phyloP scores from a whole-genome alignment of 2,888 invertebrate genomes.

The Plagodis dolabraria region DNA sequence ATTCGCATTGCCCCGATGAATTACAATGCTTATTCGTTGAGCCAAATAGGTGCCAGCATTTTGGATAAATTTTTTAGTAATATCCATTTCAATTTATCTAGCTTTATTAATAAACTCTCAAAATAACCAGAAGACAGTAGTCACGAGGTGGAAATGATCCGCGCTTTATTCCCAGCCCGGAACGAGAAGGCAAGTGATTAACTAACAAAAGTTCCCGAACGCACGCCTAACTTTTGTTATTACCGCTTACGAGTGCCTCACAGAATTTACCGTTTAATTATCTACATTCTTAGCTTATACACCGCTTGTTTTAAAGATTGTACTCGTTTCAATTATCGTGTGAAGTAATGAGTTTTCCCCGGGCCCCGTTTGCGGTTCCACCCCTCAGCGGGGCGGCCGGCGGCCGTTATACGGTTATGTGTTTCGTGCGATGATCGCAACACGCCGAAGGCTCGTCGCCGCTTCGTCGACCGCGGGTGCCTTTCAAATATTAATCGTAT shows the following conservation, averaged over 20 bases:
- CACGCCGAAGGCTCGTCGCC: background rate
- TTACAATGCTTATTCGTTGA: too few relatives aligned
- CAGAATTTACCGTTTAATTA: conserved; percentile 66
- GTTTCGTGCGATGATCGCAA: conserved; percentile 7
- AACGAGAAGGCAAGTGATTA: conserved; percentile 56
- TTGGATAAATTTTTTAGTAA: too few relatives aligned
- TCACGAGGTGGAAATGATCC: conserved; percentile 6
- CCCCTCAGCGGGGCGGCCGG: conserved; percentile 11
- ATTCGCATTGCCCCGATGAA: too few relatives aligned
- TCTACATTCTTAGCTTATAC: conserved; percentile 55
- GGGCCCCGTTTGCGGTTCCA: conserved; percentile 20
- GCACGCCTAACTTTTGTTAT: conserved; percentile 64
- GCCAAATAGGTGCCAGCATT: too few relatives aligned
- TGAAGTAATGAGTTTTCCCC: conserved; percentile 25
- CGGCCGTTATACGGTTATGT: conserved; percentile 2
- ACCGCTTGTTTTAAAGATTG: conserved; percentile 43
- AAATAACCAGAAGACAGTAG: background rate
- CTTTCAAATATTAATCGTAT: conserved; percentile 23
- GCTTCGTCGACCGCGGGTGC: background rate
- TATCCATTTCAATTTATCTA: too few relatives aligned
- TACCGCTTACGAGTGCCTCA: conserved; percentile 60
- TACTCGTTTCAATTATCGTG: conserved; percentile 42
- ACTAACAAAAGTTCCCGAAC: conserved; percentile 63
- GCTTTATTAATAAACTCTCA: background rate
- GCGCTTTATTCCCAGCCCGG: conserved; percentile 12